Evolutionary conservation across 1,140 invertebrate genomes (phyloP).

Genomic region (Drosophila pruinosa): DNA sequence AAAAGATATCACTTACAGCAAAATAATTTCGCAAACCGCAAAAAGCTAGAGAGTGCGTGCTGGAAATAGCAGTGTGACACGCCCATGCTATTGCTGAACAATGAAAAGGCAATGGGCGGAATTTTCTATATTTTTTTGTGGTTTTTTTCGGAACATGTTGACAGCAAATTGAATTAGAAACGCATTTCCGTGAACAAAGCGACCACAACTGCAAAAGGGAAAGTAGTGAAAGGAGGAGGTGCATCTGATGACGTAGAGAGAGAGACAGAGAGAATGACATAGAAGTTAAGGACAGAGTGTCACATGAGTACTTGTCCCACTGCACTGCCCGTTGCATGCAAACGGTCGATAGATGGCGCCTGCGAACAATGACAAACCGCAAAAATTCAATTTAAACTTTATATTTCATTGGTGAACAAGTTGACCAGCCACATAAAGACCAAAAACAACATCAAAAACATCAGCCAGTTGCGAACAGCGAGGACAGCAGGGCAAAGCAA

Average conservation of each 20-base stretch:
- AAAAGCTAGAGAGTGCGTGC: constrained; percentile 40
- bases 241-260: neutral
- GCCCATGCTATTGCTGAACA: constrained; percentile 48
- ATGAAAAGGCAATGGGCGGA: constrained; percentile 33
- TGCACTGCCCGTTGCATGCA: constrained; percentile 2
- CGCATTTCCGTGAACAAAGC: constrained; percentile 63
- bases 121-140: constrained; percentile 17
- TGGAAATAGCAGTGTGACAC: constrained; percentile 36
- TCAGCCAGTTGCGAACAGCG: constrained; percentile 2
- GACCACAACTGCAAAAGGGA: constrained; percentile 30
- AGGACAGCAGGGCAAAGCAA: neutral
- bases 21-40: constrained; percentile 67
- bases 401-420: constrained; percentile 63
- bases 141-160: constrained; percentile 39
- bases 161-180: constrained; percentile 79
- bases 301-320: constrained; percentile 9
- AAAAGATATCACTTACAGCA: constrained; percentile 76
- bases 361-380: constrained; percentile 76
- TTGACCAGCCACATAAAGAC: constrained; percentile 17
- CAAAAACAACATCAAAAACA: constrained; percentile 15
- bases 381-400: constrained; percentile 80
- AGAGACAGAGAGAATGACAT: neutral
- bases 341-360: constrained; percentile 42
- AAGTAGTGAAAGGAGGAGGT: neutral
- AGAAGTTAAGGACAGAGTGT: constrained; percentile 24